Evolutionary conservation across 2,888 invertebrate species (phyloP), one percentile per base, ranked within the genome.

Genomic region (Synergus japonicus): DNA sequence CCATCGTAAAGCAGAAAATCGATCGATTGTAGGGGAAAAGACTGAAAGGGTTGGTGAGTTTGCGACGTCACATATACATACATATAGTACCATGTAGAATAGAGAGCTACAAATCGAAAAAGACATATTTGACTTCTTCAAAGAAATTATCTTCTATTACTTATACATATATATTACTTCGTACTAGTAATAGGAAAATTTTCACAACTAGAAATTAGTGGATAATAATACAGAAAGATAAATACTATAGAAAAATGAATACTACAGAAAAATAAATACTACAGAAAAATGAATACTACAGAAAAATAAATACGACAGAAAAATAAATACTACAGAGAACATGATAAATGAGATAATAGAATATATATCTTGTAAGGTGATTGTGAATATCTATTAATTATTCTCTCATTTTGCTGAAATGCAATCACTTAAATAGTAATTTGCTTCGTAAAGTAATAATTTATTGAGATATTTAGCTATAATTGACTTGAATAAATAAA

Each of bases 1-100:
- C 46, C 73, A 65, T 65, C 73, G 76, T 43, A 43, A 76, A 76
- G 46, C 44, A 67, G 82, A 78, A 81, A 79, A 81, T 83, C 82
- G 79, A 83, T 81, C 81, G 77, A 73, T 54, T 15, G 4, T 54
- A 41, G 37, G 54, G 54, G 49, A 37, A 37, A 73, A 10, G 60
- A n/a, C 9, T 37, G 78, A 63, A 67, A 49, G 81, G 73, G 78
- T 79, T 66, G 76, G 77, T 18, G 44, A 76, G 77, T 67, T 63
- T 65, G 65, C 76, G 78, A 81, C 67, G 78, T 81, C 80, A 80
- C 77, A 29, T 29, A 29, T 29, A 29, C 64, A 76, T 77, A 63
- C 77, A 76, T 79, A 64, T 63, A 58, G 63, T 73, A 54, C 69
- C 29, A 29, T 29, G 29, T 29, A 29, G 29, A 29, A 29, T 29